Evolutionary conservation across 1,140 invertebrate species (phyloP), one percentile per base, ranked within the genome.

Genomic region (Lepidostoma basale): DNA sequence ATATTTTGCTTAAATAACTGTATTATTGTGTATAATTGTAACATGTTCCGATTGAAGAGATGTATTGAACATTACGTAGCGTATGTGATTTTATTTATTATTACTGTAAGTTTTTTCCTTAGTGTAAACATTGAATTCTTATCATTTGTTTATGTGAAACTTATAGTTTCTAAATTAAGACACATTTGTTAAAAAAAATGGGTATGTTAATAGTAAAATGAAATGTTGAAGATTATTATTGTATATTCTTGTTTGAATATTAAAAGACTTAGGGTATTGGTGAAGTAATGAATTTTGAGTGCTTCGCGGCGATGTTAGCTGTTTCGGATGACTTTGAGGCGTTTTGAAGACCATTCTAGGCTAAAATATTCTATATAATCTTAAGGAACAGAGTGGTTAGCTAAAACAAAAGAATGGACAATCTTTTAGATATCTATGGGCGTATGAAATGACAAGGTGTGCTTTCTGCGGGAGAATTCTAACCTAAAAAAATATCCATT

Each of bases 371-470:
- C 23, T 26, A 49, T 9, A 20, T 49, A 49, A 4, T 49, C 6
- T 9, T 49, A 49, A 49, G 45, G 22, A 22, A 36, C 18, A 49
- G 45, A 23, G 45, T 49, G 45, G 23, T 49, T n/a, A 10, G 25
- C 45, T n/a, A n/a, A n/a, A n/a, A n/a, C n/a, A n/a, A n/a, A n/a
- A 49, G 45, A 49, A 49, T n/a, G 22, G 45, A 49, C 45, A 49
- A 49, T 49, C 45, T 18, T 23, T 22, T 49, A 49, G 45, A 25
- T n/a, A n/a, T n/a, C n/a, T n/a, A n/a, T n/a, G n/a, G n/a, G n/a
- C n/a, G n/a, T n/a, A n/a, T n/a, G n/a, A n/a, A n/a, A n/a, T n/a
- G n/a, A n/a, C n/a, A n/a, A n/a, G n/a, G n/a, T n/a, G n/a, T n/a
- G n/a, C n/a, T n/a, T n/a, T n/a, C n/a, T n/a, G n/a, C n/a, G n/a